These are phyloP conservation scores for Sabatieria punctata DNA, from an alignment of 2,888 invertebrate genomes.

Conservation along the genomic window DNA sequence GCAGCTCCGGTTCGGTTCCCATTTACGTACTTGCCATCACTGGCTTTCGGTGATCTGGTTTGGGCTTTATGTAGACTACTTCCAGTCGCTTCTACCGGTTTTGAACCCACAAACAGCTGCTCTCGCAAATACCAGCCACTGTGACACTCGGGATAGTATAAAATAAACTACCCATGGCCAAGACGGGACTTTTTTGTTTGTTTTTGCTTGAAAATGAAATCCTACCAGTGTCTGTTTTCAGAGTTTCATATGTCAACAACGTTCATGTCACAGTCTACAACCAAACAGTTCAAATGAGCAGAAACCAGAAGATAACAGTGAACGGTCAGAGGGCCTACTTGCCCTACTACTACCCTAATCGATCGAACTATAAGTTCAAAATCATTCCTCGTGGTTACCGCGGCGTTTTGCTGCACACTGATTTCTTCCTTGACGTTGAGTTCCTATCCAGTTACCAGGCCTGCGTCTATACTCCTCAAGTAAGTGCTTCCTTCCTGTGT, in stretches of 20 bases:
- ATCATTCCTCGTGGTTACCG: background rate
- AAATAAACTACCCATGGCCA: no score
- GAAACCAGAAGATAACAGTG: slow-evolving; percentile 5
- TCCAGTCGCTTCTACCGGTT: no score
- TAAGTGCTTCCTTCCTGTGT: no score
- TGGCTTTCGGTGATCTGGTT: no score
- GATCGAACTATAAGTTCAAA: background rate
- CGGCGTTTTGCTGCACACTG: background rate
- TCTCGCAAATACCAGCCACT: no score
- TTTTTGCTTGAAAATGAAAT: no score
- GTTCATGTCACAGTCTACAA: slow-evolving; percentile 18
- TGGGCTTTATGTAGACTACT: no score
- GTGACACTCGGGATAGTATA: no score
- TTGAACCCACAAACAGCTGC: no score
- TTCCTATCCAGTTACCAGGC: background rate
- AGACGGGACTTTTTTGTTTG: no score
- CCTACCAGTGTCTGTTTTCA: slow-evolving; percentile 9
- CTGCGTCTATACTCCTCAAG: background rate
- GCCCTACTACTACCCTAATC: slow-evolving; percentile 19
- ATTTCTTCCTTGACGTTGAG: slow-evolving; percentile 3
- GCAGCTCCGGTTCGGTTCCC: no score
- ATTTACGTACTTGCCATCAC: no score
- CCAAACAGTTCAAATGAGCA: slow-evolving; percentile 16
- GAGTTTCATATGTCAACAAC: slow-evolving; percentile 17
- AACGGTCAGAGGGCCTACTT: slow-evolving; percentile 12